Evolutionary conservation across 2,888 invertebrate species (phyloP).

Genomic region (Augiades crinisus): DNA sequence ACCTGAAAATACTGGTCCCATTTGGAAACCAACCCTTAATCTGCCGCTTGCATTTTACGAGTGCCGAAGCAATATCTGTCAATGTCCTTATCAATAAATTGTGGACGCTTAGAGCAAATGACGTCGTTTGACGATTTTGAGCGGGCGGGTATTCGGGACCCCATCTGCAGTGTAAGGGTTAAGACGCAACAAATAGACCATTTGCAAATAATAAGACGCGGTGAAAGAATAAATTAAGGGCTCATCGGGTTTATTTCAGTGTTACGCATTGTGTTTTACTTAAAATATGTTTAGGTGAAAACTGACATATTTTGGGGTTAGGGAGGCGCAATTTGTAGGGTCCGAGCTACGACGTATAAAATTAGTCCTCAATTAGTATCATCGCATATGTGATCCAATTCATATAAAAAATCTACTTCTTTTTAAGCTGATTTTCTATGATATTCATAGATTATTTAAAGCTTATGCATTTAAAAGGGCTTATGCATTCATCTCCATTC

Average conservation of each 20-base stretch:
- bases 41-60: constrained; percentile 77
- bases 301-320: too few relatives aligned
- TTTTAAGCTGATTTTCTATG: too few relatives aligned
- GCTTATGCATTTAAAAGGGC: too few relatives aligned
- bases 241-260: constrained; percentile 15
- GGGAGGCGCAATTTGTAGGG: too few relatives aligned
- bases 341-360: too few relatives aligned
- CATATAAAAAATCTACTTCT: too few relatives aligned
- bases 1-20: constrained; percentile 65
- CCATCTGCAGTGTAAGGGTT: constrained; percentile 78
- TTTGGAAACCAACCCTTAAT: constrained; percentile 77
- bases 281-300: neutral
- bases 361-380: too few relatives aligned
- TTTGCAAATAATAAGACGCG: constrained; percentile 81
- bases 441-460: too few relatives aligned
- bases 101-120: constrained; percentile 70
- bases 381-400: too few relatives aligned
- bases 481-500: too few relatives aligned
- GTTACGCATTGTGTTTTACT: constrained; percentile 10
- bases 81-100: constrained; percentile 81
- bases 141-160: constrained; percentile 69
- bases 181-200: constrained; percentile 80
- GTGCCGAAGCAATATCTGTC: constrained; percentile 76
- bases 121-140: constrained; percentile 76
- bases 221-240: constrained; percentile 80